Percentiles rank a stretch among this genome's conserved stretches.
Evolutionary conservation across 1,140 invertebrate genomes (phyloP).

Genomic region (Saxidomus purpurata): DNA sequence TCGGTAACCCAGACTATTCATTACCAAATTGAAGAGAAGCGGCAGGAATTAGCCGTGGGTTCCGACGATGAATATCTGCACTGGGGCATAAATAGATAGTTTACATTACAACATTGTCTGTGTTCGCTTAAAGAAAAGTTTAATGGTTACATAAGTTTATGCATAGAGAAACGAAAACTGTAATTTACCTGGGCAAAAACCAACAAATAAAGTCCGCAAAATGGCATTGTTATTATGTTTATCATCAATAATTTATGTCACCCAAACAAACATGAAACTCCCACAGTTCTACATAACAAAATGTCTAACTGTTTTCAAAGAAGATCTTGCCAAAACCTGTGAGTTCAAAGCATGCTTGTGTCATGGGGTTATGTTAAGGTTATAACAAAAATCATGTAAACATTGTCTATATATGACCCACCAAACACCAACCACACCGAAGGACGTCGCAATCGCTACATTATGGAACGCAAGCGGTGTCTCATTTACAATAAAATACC

Average conservation of each 20-base stretch:
- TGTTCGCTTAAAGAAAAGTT: too few relatives aligned
- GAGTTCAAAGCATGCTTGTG: background rate
- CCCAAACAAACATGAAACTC: background rate
- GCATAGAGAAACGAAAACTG: too few relatives aligned
- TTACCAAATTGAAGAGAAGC: too few relatives aligned
- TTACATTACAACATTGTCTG: too few relatives aligned
- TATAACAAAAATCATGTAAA: background rate
- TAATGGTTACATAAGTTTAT: too few relatives aligned
- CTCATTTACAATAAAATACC: too few relatives aligned
- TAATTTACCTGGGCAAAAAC: background rate
- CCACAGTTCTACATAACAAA: background rate
- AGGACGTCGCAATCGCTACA: background rate
- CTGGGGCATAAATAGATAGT: too few relatives aligned
- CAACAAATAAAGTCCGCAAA: background rate
- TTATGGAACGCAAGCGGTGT: background rate
- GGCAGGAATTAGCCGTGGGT: too few relatives aligned
- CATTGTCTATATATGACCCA: background rate
- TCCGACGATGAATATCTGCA: too few relatives aligned
- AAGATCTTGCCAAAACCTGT: background rate
- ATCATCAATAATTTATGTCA: background rate
- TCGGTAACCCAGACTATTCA: too few relatives aligned
- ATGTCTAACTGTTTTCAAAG: background rate
- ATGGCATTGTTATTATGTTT: background rate
- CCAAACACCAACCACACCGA: too few relatives aligned
- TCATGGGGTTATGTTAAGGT: background rate